Percentiles rank a stretch among this genome's conserved stretches.
Conservation (phyloP, 1,140 invertebrate genomes). For the Diorhabda sublineata region DNA sequence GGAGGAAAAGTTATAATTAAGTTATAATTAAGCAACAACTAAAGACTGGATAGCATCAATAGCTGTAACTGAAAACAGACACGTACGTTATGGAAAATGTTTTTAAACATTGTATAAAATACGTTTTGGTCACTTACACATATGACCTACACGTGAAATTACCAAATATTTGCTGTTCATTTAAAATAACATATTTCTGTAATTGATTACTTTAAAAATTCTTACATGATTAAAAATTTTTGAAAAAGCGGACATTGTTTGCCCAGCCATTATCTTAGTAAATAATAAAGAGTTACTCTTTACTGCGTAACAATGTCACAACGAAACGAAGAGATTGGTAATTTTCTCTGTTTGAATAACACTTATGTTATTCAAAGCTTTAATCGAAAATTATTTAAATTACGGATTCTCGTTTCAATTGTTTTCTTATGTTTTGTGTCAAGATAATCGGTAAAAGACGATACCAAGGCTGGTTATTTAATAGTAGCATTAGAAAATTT, state of each 20-base stretch:
- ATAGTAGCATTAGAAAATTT: too few relatives aligned
- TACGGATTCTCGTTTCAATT: background rate
- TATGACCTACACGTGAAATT: background rate
- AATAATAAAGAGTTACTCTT: background rate
- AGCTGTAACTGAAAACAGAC: too few relatives aligned
- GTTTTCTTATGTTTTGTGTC: background rate
- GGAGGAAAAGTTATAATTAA: too few relatives aligned
- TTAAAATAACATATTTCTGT: slow-evolving; percentile 1
- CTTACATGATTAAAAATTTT: background rate
- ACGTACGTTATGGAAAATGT: too few relatives aligned
- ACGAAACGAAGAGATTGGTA: background rate
- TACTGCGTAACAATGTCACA: slow-evolving; percentile 1
- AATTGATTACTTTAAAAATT: slow-evolving; percentile 1
- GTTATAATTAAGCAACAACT: too few relatives aligned
- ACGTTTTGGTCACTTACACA: too few relatives aligned
- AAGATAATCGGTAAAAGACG: too few relatives aligned
- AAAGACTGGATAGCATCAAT: too few relatives aligned
- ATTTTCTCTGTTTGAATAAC: slow-evolving; percentile 3
- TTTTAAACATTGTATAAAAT: too few relatives aligned
- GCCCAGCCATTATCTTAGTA: background rate
- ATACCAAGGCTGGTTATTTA: too few relatives aligned
- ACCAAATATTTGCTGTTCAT: slow-evolving; percentile 1
- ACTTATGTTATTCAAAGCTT: background rate
- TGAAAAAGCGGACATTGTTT: background rate
- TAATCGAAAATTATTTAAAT: slow-evolving; percentile 1